Evolutionary conservation across 1,140 invertebrate genomes (phyloP).

Genomic region (Orchesella cincta): DNA sequence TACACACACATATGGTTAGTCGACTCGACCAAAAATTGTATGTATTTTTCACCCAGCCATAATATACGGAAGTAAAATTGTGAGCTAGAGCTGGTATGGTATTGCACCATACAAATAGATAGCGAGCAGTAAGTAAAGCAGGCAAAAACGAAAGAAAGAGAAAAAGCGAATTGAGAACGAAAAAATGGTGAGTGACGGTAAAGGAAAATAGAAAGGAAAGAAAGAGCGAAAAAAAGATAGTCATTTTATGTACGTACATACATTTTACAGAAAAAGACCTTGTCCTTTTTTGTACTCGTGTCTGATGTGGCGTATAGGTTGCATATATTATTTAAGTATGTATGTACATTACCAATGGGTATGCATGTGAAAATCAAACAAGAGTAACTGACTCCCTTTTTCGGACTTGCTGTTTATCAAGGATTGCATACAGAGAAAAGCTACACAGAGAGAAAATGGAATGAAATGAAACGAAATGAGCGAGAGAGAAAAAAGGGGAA

Average conservation of each 20-base stretch:
- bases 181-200: not conserved
- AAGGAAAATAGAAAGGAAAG: not conserved
- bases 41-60: not conserved
- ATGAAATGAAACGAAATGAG: not conserved
- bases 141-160: not conserved
- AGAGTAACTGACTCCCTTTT: not conserved
- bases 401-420: not conserved
- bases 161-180: not conserved
- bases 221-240: not conserved
- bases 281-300: too few relatives aligned
- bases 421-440: not conserved
- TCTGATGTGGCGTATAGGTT: too few relatives aligned
- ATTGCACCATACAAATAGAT: too few relatives aligned
- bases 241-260: not conserved
- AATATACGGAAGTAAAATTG: not conserved
- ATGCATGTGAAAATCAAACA: not conserved
- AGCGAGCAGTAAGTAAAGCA: not conserved
- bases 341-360: too few relatives aligned
- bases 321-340: too few relatives aligned
- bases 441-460: not conserved
- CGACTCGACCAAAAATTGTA: not conserved
- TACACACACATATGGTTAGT: not conserved
- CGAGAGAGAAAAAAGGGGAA: not conserved
- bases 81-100: too few relatives aligned
- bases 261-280: too few relatives aligned